These are phyloP conservation scores for Apantesis nais DNA, from an alignment of 2,888 invertebrate genomes.

Conservation along the genomic window DNA sequence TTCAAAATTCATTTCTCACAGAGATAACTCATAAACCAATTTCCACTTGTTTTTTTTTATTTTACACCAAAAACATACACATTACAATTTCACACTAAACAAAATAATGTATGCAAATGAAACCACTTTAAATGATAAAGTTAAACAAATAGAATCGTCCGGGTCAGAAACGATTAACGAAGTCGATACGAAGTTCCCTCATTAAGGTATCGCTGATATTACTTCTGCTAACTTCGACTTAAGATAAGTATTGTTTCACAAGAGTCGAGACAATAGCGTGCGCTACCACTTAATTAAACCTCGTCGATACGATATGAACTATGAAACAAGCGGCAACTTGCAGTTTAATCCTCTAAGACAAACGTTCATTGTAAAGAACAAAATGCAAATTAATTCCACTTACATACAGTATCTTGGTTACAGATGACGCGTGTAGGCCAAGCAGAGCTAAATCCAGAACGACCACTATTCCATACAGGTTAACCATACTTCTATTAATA, in stretches of 20 bases:
- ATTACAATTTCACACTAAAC: conserved; percentile 39
- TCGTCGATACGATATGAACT: conserved; percentile 68
- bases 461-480: conserved; percentile 83
- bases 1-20: conserved; percentile 54
- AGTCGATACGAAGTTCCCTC: conserved; percentile 84
- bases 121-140: conserved; percentile 46
- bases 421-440: conserved; percentile 85
- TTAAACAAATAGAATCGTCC: conserved; percentile 51
- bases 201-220: conserved; percentile 84
- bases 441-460: conserved; percentile 86
- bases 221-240: conserved; percentile 79
- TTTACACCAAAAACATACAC: conserved; percentile 47
- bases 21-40: conserved; percentile 52
- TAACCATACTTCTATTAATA: conserved; percentile 58
- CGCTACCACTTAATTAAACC: conserved; percentile 82
- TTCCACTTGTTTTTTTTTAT: conserved; percentile 50
- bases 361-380: conserved; percentile 47
- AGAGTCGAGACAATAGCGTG: conserved; percentile 80
- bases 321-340: conserved; percentile 66
- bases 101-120: conserved; percentile 40
- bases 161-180: conserved; percentile 79
- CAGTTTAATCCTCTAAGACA: conserved; percentile 66
- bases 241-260: conserved; percentile 82
- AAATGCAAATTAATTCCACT: conserved; percentile 41
- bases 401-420: conserved; percentile 73